Percentiles rank a stretch among this genome's conserved stretches.
Evolutionary conservation across 2,888 invertebrate genomes (phyloP).

Genomic region (Clunio marinus): DNA sequence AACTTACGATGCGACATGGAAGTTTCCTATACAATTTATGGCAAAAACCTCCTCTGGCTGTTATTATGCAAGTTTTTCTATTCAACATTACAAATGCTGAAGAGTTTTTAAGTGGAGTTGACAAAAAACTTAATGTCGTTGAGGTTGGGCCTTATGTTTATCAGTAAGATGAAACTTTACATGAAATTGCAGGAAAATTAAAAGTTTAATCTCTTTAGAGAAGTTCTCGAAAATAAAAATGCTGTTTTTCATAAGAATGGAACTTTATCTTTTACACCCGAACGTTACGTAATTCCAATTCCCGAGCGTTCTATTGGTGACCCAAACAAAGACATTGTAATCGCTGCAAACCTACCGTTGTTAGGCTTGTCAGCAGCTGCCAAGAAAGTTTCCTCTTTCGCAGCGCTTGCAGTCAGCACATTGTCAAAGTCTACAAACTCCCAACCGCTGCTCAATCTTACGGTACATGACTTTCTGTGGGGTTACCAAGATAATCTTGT

Average conservation of each 20-base stretch:
- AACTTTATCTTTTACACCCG: constrained; percentile 63
- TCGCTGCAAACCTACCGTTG: constrained; percentile 67
- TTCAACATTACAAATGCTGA: constrained; percentile 78
- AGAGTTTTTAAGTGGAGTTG: constrained; percentile 61
- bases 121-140: constrained; percentile 61
- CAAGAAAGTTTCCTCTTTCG: constrained; percentile 46
- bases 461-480: constrained; percentile 71
- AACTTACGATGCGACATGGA: constrained; percentile 52
- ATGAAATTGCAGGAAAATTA: neutral
- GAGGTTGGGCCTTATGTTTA: constrained; percentile 81
- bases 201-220: constrained; percentile 53
- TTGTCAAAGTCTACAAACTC: constrained; percentile 57
- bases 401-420: constrained; percentile 59
- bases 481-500: constrained; percentile 76
- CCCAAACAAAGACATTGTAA: constrained; percentile 58
- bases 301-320: constrained; percentile 63
- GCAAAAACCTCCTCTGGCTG: constrained; percentile 61
- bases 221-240: constrained; percentile 63
- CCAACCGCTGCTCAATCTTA: constrained; percentile 60
- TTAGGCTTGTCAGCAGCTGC: constrained; percentile 51
- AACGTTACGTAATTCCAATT: constrained; percentile 57
- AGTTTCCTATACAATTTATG: constrained; percentile 61
- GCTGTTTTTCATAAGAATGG: constrained; percentile 61
- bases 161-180: constrained; percentile 59
- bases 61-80: constrained; percentile 63